Conservation (phyloP, 1,140 invertebrate genomes). For the honey bee (Apis mellifera) region Amel_HAv3.1 CM009932.2:7306001-7306500, state of each 20-base stretch:
- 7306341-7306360: too few relatives aligned
- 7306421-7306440: too few relatives aligned
- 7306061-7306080: background rate
- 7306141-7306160: too few relatives aligned
- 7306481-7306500: background rate
- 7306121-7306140: background rate
- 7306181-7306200: background rate
- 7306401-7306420: too few relatives aligned
- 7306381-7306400: too few relatives aligned
- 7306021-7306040: slow-evolving; percentile 18
- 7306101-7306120: background rate
- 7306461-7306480: too few relatives aligned
- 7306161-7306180: background rate
- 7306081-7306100: background rate
- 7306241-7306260: background rate
- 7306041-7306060: background rate
- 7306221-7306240: background rate
- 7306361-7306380: too few relatives aligned
- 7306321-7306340: too few relatives aligned
- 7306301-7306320: too few relatives aligned
- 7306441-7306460: too few relatives aligned
- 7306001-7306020: background rate
- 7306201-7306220: background rate
- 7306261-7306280: background rate
- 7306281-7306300: too few relatives aligned